These are phyloP conservation scores for Camponotus floridanus DNA, from an alignment of 1,140 invertebrate species.

Conservation along the genomic window DNA sequence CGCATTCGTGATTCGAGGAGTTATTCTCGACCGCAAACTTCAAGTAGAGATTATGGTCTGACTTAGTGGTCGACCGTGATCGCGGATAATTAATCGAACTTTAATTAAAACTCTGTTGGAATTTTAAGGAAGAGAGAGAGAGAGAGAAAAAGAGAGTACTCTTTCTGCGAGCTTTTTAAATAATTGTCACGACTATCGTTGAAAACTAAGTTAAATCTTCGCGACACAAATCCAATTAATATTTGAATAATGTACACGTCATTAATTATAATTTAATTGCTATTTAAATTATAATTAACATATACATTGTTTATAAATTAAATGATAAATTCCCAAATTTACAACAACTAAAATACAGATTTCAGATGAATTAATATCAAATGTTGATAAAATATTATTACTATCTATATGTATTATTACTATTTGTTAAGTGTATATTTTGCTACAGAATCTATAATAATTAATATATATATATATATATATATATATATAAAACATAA, in stretches of 20 bases:
- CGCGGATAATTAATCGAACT: conserved; percentile 31
- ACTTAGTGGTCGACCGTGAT: neutral
- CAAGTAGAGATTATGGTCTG: neutral
- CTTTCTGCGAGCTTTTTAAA: neutral
- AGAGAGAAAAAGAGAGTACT: neutral
- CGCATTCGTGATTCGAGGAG: neutral
- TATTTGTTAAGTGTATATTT: neutral
- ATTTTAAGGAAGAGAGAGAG: conserved; percentile 2
- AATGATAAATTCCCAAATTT: neutral
- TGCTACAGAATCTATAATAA: neutral
- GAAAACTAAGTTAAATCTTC: conserved; percentile 2
- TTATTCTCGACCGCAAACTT: neutral
- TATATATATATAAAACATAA: too few species aligned
- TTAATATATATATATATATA: too few species aligned
- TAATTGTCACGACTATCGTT: neutral
- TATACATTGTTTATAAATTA: too few species aligned
- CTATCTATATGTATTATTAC: too few species aligned
- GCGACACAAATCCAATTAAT: neutral
- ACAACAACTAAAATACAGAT: neutral
- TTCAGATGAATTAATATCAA: neutral
- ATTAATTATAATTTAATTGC: conserved; percentile 13
- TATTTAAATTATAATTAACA: neutral
- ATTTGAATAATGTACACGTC: neutral
- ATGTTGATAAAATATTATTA: neutral
- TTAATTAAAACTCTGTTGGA: conserved; percentile 40